Base-by-base conservation (phyloP, 1,140 invertebrate genomes). In the Aleiodes sp. region DNA sequence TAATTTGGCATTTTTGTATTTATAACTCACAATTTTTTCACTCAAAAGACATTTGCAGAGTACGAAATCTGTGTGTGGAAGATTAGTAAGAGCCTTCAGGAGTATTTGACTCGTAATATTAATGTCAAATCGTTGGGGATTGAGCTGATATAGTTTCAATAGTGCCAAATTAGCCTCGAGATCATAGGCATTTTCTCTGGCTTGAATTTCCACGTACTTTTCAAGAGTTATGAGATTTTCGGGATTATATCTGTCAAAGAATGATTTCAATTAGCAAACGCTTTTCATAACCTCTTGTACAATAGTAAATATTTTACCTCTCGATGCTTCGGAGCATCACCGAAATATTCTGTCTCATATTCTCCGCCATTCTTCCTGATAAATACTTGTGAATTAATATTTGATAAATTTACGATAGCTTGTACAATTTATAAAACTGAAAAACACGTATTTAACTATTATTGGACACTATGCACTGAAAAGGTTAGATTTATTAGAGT, bases 21-120 rank as follows among this genome's bases (percentile, higher is more conserved):
- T 24, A 16, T 56, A 56, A 80, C 87, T 88, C 89, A 96, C 95
- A 83, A 95, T 92, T 81, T 91, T 90, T 76, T 94, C 92, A 73
- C 94, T 92, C 62, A 99, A 88, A 28, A 99, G 88, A 86, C 96
- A 98, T 87, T 98, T 98, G 87, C 97, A 98, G 39, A 99, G 86
- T 28, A 97, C 94, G 83, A 99, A 98, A 87, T 99, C 97, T 14
- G 96, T 96, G 77, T 98, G 95, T 7, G 97, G 97, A 71, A 98
- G 90, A 87, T 98, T 98, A 9, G 97, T 98, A 8, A 99, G 86
- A 1, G 96, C 96, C 82, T 99, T 99, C 59, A 99, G 79, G 8
- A 99, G 86, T 81, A 99, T 98, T 75, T 94, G 90, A 41, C 88
- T 89, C 4, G 94, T 94, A 16, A 98, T 92, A 57, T 93, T 90